Evolutionary conservation across 2,113 vertebrate genomes (phyloP).

Genomic region (Scomber colias): DNA sequence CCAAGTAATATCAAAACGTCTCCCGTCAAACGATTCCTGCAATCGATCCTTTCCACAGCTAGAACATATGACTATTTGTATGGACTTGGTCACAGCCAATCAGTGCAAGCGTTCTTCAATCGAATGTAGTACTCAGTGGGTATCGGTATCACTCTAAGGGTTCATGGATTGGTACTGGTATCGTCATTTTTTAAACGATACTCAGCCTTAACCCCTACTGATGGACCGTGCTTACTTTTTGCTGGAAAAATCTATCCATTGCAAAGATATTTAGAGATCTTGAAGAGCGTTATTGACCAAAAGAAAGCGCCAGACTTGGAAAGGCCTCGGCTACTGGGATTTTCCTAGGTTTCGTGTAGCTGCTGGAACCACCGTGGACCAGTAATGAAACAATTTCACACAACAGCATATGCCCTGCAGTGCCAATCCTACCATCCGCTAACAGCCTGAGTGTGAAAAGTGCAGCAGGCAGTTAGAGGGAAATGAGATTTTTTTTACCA

Average conservation of each 20-base stretch:
- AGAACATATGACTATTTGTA: too few species aligned
- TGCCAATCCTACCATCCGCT: constrained; percentile 65
- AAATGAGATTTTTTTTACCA: constrained; percentile 53
- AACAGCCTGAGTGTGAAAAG: constrained; percentile 33
- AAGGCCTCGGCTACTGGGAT: constrained; percentile 13
- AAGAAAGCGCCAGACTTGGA: background rate
- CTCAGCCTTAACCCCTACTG: background rate
- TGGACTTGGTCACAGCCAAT: too few species aligned
- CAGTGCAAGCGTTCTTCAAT: too few species aligned
- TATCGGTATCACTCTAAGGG: too few species aligned
- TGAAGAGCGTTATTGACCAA: background rate
- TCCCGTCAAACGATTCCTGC: too few species aligned
- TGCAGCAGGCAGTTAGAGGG: constrained; percentile 44
- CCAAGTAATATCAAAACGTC: too few species aligned
- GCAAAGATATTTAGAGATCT: constrained; percentile 13
- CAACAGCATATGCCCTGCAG: constrained; percentile 73
- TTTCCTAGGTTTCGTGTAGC: constrained; percentile 27
- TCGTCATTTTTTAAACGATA: too few species aligned
- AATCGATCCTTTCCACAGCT: too few species aligned
- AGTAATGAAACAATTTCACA: constrained; percentile 83
- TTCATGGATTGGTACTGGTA: too few species aligned
- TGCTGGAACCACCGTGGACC: constrained; percentile 49
- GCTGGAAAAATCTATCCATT: background rate
- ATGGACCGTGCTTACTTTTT: background rate
- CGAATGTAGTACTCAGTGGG: too few species aligned